Evolutionary conservation across 2,113 vertebrate species (phyloP), one percentile per base, ranked within the genome.

Genomic region (Engystomops pustulosus): DNA sequence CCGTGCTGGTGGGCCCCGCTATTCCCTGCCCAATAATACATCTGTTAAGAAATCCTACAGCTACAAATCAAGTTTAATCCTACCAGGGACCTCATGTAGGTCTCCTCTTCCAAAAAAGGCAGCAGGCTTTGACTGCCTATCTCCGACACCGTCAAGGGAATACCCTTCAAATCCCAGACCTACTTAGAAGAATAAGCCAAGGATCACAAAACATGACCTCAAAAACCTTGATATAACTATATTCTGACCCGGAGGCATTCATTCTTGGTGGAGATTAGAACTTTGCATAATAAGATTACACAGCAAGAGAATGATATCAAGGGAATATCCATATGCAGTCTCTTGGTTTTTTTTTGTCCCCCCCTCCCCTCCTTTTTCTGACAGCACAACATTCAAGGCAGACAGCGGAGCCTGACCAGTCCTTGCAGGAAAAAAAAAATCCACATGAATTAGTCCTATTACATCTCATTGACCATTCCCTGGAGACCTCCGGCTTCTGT

Each of bases 251-350:
- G 92, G 90, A 95, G 94, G 95, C 95, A 95, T 97, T 97, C 95
- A 96, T 95, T 96, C 94, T 97, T 96, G 96, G 95, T 97, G 95
- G 95, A 98, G 97, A 98, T 99, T 98, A 98, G 95, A 97, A 96
- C 94, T 99, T 98, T 98, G 96, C 97, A 98, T 99, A 99, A 99
- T 97, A 97, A 97, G 96, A 99, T 99, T 97, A 99, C 96, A 98
- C 95, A 95, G 96, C 96, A 97, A 99, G 95, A 98, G 97, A 96
- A 96, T 97, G 97, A 98, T 98, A 98, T 98, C 97, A 98, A 97
- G 97, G 96, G 95, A 95, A 94, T 94, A 96, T 94, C 96, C 97
- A 98, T 98, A 98, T 97, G 97, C 96, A 97, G 94, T 95, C 94
- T 94, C 95, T 95, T 97, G 95, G 95, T 96, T 97, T 71, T 20